Evolutionary conservation across 2,888 invertebrate genomes (phyloP).

Genomic region (Scaptomyza reducta): DNA sequence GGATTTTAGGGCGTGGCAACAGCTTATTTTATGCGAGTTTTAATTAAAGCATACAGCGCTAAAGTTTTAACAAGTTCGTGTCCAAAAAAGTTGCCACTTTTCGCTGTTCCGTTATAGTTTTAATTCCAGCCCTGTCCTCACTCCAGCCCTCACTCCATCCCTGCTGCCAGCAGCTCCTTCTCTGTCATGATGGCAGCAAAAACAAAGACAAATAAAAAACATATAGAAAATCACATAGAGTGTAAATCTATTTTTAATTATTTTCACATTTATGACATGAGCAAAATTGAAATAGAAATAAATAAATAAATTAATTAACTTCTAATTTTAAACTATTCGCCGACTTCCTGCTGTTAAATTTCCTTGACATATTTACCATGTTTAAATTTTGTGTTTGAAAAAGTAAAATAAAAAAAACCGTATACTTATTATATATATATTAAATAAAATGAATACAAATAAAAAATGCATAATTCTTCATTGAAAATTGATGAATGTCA

Average conservation of each 20-base stretch:
- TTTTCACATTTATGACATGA: constrained; percentile 53
- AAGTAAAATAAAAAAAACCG: no score
- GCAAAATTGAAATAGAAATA: constrained; percentile 25
- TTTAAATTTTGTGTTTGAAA: no score
- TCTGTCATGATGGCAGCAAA: constrained; percentile 34
- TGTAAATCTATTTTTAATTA: constrained; percentile 70
- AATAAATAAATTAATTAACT: no score
- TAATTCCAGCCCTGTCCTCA: neutral
- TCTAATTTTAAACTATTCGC: no score
- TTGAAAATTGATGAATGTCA: no score
- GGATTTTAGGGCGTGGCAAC: constrained; percentile 26
- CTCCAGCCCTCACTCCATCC: no score
- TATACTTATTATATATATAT: no score
- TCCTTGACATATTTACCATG: no score
- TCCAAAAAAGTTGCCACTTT: constrained; percentile 58
- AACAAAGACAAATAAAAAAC: neutral
- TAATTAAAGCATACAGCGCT: constrained; percentile 67
- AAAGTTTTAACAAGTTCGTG: constrained; percentile 62
- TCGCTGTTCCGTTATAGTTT: constrained; percentile 35
- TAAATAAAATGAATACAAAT: no score
- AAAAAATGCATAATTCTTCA: no score
- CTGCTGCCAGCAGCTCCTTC: neutral
- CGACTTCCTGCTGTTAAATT: no score
- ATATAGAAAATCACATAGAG: no score
- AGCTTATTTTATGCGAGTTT: constrained; percentile 63